Percentiles rank a stretch among this genome's conserved stretches.
These are phyloP conservation scores for Xiphophorus birchmanni DNA, from an alignment of 2,797 vertebrate species.

Conservation along the genomic window DNA sequence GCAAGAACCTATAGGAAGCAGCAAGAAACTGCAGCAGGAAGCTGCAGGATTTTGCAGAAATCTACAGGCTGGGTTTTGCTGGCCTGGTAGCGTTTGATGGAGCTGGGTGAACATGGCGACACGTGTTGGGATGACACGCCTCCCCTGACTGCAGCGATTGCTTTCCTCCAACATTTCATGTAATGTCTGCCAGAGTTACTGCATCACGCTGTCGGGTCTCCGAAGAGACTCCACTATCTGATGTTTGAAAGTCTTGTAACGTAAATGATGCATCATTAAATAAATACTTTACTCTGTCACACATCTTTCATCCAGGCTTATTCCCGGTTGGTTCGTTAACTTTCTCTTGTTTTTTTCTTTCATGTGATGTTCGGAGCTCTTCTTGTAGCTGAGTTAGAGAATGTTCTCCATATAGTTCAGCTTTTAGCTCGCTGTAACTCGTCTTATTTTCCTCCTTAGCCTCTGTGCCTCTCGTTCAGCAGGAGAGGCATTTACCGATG, in stretches of 20 bases:
- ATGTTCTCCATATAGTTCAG: neutral
- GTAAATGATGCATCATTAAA: neutral
- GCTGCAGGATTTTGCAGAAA: too few species aligned
- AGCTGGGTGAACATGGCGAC: slow-evolving; percentile 52
- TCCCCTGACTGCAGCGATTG: slow-evolving; percentile 59
- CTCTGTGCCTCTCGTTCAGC: neutral
- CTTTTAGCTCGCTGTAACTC: neutral
- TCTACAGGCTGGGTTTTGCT: slow-evolving; percentile 21
- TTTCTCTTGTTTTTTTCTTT: neutral
- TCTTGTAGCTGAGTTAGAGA: neutral
- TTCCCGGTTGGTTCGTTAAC: neutral
- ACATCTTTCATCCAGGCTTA: neutral
- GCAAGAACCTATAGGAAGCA: too few species aligned
- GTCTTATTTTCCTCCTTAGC: neutral
- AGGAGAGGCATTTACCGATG: slow-evolving; percentile 5
- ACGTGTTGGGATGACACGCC: slow-evolving; percentile 35
- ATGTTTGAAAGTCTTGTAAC: slow-evolving; percentile 12
- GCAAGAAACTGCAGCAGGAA: too few species aligned
- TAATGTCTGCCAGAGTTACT: slow-evolving; percentile 50
- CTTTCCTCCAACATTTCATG: slow-evolving; percentile 55
- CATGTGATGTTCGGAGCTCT: neutral
- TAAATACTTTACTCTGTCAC: slow-evolving; percentile 4
- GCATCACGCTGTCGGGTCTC: slow-evolving; percentile 35
- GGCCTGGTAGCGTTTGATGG: slow-evolving; percentile 37
- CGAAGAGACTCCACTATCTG: neutral